phyloP scores from a whole-genome alignment of 2,888 invertebrate species.

The Bellardia bayeri region DNA sequence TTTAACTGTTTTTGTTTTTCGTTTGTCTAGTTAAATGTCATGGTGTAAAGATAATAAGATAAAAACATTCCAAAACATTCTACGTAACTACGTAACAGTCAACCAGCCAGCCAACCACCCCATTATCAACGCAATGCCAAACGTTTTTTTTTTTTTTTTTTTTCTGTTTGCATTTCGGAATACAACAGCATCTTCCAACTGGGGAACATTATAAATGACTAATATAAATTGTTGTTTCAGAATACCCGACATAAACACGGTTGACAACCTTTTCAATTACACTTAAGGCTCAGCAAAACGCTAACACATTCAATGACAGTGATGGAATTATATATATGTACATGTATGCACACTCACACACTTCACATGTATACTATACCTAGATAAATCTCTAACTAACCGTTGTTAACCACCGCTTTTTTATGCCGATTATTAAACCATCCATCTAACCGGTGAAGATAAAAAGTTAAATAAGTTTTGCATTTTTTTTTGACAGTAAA shows the following conservation, averaged over 20 bases:
- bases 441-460: not conserved
- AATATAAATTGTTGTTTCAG: not conserved
- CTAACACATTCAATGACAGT: not conserved
- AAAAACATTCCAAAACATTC: slow-evolving; percentile 12
- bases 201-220: slow-evolving; percentile 26
- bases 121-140: not conserved
- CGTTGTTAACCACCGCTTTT: not conserved
- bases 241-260: slow-evolving; percentile 31
- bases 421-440: not conserved
- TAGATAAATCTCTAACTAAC: not conserved
- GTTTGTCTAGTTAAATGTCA: slow-evolving; percentile 32
- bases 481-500: not conserved
- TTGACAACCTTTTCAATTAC: slow-evolving; percentile 46
- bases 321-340: not conserved
- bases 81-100: not conserved
- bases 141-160: not conserved
- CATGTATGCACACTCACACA: not conserved
- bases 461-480: not conserved
- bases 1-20: slow-evolving; percentile 1
- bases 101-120: slow-evolving; percentile 6
- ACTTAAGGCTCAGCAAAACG: slow-evolving; percentile 5
- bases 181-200: not conserved
- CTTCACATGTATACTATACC: not conserved
- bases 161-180: not conserved
- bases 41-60: slow-evolving; percentile 39